These are phyloP conservation scores for Lycodopsis pacificus DNA, from an alignment of 2,797 vertebrate genomes.

Conservation along the genomic window DNA sequence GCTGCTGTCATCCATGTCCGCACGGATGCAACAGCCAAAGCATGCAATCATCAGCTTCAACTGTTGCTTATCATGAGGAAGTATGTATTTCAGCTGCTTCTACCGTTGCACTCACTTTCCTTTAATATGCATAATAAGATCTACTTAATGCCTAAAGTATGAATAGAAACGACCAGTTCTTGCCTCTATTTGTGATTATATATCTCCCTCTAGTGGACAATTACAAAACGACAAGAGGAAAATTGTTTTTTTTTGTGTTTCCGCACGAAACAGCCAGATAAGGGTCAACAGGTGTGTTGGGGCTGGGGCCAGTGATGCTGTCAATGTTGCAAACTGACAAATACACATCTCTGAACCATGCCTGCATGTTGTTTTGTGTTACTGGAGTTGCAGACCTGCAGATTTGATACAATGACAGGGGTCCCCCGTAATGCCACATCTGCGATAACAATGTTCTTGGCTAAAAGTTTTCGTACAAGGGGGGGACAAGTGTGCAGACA, in stretches of 20 bases:
- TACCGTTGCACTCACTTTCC: neutral
- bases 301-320: neutral
- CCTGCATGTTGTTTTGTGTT: neutral
- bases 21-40: neutral
- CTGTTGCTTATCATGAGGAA: neutral
- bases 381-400: neutral
- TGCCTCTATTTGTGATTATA: conserved; percentile 17
- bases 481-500: too few species aligned
- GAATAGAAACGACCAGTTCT: neutral
- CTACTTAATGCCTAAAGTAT: neutral
- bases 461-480: too few species aligned
- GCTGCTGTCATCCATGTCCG: neutral
- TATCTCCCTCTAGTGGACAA: conserved; percentile 50
- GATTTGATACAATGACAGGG: neutral
- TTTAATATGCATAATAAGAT: neutral
- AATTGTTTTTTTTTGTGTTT: neutral
- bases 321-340: neutral
- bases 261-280: neutral
- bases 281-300: neutral
- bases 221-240: neutral
- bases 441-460: neutral
- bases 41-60: neutral
- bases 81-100: neutral
- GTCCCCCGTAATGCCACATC: neutral
- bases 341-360: neutral